Evolutionary conservation across 1,140 invertebrate genomes (phyloP), one percentile per base, ranked within the genome.

Genomic region (Heliconius hermathena): DNA sequence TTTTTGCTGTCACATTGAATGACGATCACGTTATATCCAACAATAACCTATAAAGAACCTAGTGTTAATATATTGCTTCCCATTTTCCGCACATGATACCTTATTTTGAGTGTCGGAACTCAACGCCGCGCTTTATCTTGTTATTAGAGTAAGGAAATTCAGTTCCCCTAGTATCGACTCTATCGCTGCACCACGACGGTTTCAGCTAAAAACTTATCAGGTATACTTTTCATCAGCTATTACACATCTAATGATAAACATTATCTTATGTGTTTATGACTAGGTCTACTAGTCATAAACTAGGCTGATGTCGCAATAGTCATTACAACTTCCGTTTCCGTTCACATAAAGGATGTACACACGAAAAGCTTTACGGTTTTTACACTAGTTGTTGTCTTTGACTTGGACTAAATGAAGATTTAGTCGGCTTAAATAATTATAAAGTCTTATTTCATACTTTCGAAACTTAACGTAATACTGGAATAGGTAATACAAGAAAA

Each of bases 211-310:
- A n/a, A 22, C 0, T 57, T 22, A 22, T 57, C 20, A n/a, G 54
- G 54, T 22, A 57, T n/a, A 11, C 9, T 26, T 29, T 66, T 29
- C 13, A 13, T 29, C 26, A n/a, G 8, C 8, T 13, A 18, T 60
- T 60, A 26, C 57, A 26, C n/a, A 66, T 66, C 3, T 66, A n/a
- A 66, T 29, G 22, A 29, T 66, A 66, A 66, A 29, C 26, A 66
- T 29, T 66, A 66, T 66, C 60, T 66, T 66, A 66, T 29, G 60
- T 66, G 26, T 66, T 66, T 66, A 66, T 66, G 60, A 66, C 60
- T n/a, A n/a, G n/a, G n/a, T n/a, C n/a, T n/a, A n/a, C n/a, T n/a
- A n/a, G 26, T 66, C 60, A 66, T 66, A 29, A 66, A 66, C 26
- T 66, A 29, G 2, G 60, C 9, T 66, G 60, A 66, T 26, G 5